Evolutionary conservation across 2,888 invertebrate genomes (phyloP).

Genomic region (Candidula unifasciata): DNA sequence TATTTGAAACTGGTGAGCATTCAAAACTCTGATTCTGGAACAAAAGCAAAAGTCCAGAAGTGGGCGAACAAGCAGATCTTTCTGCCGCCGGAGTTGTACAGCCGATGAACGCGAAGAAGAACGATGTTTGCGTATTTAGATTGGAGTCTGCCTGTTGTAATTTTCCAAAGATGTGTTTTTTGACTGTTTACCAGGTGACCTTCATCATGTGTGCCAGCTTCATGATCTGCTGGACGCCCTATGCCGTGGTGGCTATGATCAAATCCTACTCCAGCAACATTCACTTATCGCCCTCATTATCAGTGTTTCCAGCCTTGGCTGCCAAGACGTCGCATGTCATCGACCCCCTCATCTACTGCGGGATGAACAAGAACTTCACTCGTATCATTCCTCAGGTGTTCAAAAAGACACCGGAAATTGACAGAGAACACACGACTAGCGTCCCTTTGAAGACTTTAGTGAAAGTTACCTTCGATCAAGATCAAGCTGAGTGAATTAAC

Average conservation of each 20-base stretch:
- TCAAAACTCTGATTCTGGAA: too few relatives aligned
- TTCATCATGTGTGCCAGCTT: constrained; percentile 58
- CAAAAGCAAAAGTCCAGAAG: too few relatives aligned
- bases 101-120: too few relatives aligned
- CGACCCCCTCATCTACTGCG: constrained; percentile 56
- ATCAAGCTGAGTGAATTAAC: too few relatives aligned
- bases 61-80: too few relatives aligned
- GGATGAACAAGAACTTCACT: constrained; percentile 54
- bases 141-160: too few relatives aligned
- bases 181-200: constrained; percentile 53
- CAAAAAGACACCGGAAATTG: not conserved
- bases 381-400: constrained; percentile 36
- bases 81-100: too few relatives aligned
- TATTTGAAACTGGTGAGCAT: too few relatives aligned
- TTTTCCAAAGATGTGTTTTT: too few relatives aligned
- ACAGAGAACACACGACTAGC: not conserved
- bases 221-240: constrained; percentile 60
- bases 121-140: too few relatives aligned
- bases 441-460: not conserved
- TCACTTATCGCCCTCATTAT: constrained; percentile 40
- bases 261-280: constrained; percentile 45
- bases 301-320: constrained; percentile 53
- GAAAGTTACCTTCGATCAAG: not conserved
- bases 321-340: constrained; percentile 56
- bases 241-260: constrained; percentile 58